Evolutionary conservation across 1,140 invertebrate species (phyloP).

Genomic region (Philopotamus ludificatus): DNA sequence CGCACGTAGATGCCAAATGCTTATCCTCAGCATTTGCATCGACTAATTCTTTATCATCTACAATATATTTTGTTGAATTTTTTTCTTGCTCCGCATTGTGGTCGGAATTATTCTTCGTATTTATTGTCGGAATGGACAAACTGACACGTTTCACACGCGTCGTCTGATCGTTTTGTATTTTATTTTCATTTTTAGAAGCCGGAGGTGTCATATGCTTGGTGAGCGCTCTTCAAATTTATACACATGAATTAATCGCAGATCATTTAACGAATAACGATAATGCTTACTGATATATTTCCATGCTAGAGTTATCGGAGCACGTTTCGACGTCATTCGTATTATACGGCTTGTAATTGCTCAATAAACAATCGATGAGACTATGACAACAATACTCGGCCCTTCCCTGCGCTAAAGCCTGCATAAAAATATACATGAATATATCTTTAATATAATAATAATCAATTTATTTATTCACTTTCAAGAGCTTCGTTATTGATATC

Average conservation of each 20-base stretch:
- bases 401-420: constrained; percentile 51
- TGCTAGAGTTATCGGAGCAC: constrained; percentile 48
- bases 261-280: background rate
- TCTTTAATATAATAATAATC: constrained; percentile 13
- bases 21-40: constrained; percentile 26
- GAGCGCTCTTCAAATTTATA: constrained; percentile 46
- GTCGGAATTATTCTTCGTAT: constrained; percentile 40
- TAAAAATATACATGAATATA: constrained; percentile 1
- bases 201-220: constrained; percentile 57
- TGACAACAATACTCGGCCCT: constrained; percentile 53
- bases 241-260: background rate
- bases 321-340: constrained; percentile 47
- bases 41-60: constrained; percentile 41
- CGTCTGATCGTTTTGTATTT: constrained; percentile 5
- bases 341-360: constrained; percentile 51
- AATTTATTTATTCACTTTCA: constrained; percentile 48
- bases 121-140: constrained; percentile 3
- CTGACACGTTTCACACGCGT: constrained; percentile 17
- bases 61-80: constrained; percentile 46
- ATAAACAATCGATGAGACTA: constrained; percentile 52
- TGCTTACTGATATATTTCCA: constrained; percentile 56
- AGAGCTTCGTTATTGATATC: constrained; percentile 52
- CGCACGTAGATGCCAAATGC: constrained; percentile 41
- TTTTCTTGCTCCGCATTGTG: constrained; percentile 48
- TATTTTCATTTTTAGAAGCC: constrained; percentile 31